These are phyloP conservation scores for Epistrophella euchroma DNA, from an alignment of 2,888 invertebrate species.

Conservation along the genomic window DNA sequence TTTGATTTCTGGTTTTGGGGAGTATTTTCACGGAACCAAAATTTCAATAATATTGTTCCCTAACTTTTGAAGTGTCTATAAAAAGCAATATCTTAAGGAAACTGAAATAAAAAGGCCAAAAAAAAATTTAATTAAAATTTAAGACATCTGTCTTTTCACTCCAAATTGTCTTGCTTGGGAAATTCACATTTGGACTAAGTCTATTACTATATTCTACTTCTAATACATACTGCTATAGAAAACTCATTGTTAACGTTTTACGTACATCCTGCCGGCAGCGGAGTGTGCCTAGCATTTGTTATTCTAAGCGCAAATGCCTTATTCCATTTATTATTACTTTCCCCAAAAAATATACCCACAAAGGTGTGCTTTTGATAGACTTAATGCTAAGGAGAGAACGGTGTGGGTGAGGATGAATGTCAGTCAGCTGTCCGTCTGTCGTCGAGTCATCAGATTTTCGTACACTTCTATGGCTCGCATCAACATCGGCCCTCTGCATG, in stretches of 20 bases:
- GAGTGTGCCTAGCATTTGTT: constrained; percentile 50
- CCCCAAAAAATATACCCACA: not conserved
- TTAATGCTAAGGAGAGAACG: too few species aligned
- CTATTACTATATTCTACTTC: not conserved
- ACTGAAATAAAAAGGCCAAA: too few species aligned
- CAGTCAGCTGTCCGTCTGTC: constrained; percentile 17
- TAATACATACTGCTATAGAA: not conserved
- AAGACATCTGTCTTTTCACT: not conserved
- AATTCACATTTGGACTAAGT: not conserved
- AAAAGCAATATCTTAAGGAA: too few species aligned
- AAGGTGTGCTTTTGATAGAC: constrained; percentile 31
- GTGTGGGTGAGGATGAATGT: constrained; percentile 4
- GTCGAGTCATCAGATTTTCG: not conserved
- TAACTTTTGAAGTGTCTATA: too few species aligned
- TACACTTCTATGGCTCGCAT: not conserved
- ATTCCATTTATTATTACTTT: constrained; percentile 64
- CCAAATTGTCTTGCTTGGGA: not conserved
- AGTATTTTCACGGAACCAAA: too few species aligned
- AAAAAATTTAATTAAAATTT: too few species aligned
- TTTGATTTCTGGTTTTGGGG: too few species aligned
- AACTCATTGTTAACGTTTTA: constrained; percentile 37
- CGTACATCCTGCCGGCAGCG: constrained; percentile 45
- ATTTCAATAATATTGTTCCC: too few species aligned
- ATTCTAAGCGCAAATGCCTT: constrained; percentile 47
- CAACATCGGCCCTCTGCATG: constrained; percentile 12